Evolutionary conservation across 2,888 invertebrate species (phyloP), one percentile per base, ranked within the genome.

Genomic region (Acronicta leporina): DNA sequence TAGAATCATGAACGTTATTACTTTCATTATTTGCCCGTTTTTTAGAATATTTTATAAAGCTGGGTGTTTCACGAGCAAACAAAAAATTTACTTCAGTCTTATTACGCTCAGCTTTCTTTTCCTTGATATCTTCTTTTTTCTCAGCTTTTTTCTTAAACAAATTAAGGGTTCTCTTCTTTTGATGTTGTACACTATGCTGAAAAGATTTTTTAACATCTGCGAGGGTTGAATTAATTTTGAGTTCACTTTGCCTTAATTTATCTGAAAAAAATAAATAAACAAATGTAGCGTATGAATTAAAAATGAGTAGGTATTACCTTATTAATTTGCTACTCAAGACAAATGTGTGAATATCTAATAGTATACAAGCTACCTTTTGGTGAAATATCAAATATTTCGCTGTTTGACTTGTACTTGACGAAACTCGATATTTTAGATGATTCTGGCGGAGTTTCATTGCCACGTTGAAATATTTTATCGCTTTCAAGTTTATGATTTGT

Each of bases 191-290:
- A 14, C 27, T 49, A 15, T 59, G 33, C 16, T 45, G 57, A 41
- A 44, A 43, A 2, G 44, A 15, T 30, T 53, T 66, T 60, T 35
- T 52, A 9, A 52, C 10, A 49, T 56, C 48, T 35, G 49, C 50
- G 33, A 64, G 62, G 46, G 67, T 74, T 9, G 58, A 61, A 35
- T 49, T 57, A 6, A 46, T 56, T 41, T 61, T 72, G 8, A 42
- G 43, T 1, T 50, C 48, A 16, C 38, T 45, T 40, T 66, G 63
- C 40, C 46, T 59, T 6, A 48, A 16, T 25, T 46, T 61, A 33
- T 14, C 79, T 79, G 74, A 42, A 79, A 79, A 45, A 35, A 25
- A 35, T n/a, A n/a, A n/a, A n/a, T n/a, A 42, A 14, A 9, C 33
- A 14, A 13, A 13, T 35, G 1, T 35, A 35, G 6, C n/a, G 6